A percentile compares a stretch with the other conserved stretches of the same genome.
phyloP scores from a whole-genome alignment of 1,140 invertebrate genomes.

The Frieseomelitta varia region DNA sequence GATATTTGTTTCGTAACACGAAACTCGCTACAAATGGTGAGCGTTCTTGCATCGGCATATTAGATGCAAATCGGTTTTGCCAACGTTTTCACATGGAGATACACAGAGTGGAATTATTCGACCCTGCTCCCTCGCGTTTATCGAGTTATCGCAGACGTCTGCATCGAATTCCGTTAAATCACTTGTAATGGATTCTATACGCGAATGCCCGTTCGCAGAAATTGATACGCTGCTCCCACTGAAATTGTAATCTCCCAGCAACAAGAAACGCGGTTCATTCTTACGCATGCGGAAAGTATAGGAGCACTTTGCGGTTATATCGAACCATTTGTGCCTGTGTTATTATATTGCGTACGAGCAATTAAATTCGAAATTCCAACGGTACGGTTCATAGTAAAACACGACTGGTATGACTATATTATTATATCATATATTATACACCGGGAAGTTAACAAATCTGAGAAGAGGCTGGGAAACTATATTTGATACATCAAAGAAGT shows the following conservation, averaged over 20 bases:
- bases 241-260: neutral
- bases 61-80: neutral
- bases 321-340: too few species aligned
- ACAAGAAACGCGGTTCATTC: too few species aligned
- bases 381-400: too few species aligned
- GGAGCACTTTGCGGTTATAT: too few species aligned
- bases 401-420: too few species aligned
- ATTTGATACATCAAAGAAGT: too few species aligned
- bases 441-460: too few species aligned
- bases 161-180: neutral
- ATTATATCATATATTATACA: too few species aligned
- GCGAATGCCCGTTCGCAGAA: neutral
- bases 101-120: neutral
- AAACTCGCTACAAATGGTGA: neutral
- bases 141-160: neutral
- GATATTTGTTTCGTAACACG: neutral
- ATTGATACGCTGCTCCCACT: neutral
- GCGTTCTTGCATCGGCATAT: neutral
- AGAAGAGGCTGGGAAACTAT: too few species aligned
- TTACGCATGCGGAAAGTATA: neutral
- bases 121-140: neutral
- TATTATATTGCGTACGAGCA: too few species aligned
- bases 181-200: neutral
- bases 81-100: neutral
- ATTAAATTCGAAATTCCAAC: too few species aligned